Base-by-base conservation (phyloP, 2,797 vertebrate genomes). In the Saxicola maurus region DNA sequence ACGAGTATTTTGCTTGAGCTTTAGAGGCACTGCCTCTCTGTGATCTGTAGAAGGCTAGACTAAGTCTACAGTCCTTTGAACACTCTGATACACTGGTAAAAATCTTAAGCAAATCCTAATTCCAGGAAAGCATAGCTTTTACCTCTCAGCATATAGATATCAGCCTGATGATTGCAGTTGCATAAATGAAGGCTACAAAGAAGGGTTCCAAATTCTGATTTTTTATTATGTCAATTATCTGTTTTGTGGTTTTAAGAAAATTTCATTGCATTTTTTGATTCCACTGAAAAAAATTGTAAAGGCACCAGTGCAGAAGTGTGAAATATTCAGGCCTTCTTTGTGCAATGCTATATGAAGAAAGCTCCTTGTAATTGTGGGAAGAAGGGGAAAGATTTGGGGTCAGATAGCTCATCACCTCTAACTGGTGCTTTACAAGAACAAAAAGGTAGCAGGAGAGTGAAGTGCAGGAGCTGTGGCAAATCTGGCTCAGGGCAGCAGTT, bases 1-100 rank as follows among this genome's bases (percentile, higher is more conserved):
- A 37, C 2, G 3, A 59, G 3, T 18, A 1, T 57, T 83, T 67
- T 46, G 20, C 64, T 61, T 0, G 0, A 21, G 5, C 38, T 86
- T 51, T 57, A 68, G 38, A 43, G 37, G n/a, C 23, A 15, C 17
- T 23, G 1, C 24, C 19, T 73, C 64, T 51, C 35, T 53, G 51
- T 59, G 28, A 23, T 28, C 49, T 49, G 0, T 1, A 31, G 37
- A 49, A 42, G 45, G 33, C 15, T 61, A 10, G n/a, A 37, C 69
- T 61, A 28, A 43, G 25, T 52, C 72, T 1, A 0, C 7, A 43
- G 30, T 79, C 49, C 57, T 87, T 67, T 52, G 28, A 69, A 49
- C 33, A 30, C 10, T 7, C 17, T 11, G 62, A n/a, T 24, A 28
- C 30, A 14, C 28, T 79, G 46, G 6, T 55, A 9, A 46, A 31